Evolutionary conservation across 2,113 vertebrate species (phyloP), one percentile per base, ranked within the genome.

Genomic region (Aegithalos caudatus): DNA sequence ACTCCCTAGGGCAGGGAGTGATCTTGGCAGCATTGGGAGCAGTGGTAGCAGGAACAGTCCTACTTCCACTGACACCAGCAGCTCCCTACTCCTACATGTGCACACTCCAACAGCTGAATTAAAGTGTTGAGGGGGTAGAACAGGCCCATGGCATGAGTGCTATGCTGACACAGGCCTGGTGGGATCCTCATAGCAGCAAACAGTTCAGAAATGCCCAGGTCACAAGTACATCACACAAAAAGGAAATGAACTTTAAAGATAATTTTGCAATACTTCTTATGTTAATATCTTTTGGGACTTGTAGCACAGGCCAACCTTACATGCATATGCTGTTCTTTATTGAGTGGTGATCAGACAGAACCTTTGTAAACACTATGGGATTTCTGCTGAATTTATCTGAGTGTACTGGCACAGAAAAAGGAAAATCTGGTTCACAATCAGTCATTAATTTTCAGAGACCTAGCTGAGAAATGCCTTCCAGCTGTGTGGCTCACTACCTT

Each of bases 361-460:
- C 37, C 38, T 89, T 64, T 84, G 33, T 87, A 78, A 86, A 71
- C 53, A 71, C 19, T 44, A 12, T 22, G 44, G 37, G 70, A 78
- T 74, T 95, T 85, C 45, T 37, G 71, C 44, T 60, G 62, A 85
- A 62, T 60, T 88, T 92, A 72, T 69, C 66, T 61, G 38, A 82
- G 81, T 21, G 21, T 57, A 48, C 76, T 93, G 90, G 79, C 74
- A 61, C 79, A 92, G 66, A 61, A 82, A 79, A 85, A 67, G 50
- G 92, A 93, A 85, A 95, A 87, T 79, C 90, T 65, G 48, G 44
- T 90, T 93, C 81, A 89, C 61, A 90, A 91, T 85, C 76, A 89
- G 40, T 72, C 88, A 82, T 22, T 85, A 28, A 44, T 92, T 90
- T 93, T 90, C 85, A 86, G 27, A 90, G 44, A 82, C 61, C 13